These are phyloP conservation scores for Tylochromis polylepis DNA, from an alignment of 2,113 vertebrate genomes.

Conservation along the genomic window DNA sequence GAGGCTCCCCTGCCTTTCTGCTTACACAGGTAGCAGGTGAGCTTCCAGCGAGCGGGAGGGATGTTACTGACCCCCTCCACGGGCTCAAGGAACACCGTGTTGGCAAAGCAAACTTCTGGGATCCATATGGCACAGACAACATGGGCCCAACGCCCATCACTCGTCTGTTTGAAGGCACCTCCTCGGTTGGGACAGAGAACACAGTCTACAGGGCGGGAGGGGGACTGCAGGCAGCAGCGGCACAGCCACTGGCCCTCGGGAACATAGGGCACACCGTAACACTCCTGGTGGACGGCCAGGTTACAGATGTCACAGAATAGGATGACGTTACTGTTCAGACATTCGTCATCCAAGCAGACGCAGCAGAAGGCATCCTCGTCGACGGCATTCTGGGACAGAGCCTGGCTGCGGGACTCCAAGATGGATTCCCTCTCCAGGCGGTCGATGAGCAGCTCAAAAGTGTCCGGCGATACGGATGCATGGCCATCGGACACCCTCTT, in stretches of 20 bases:
- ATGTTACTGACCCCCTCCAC: slow-evolving; percentile 94
- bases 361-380: slow-evolving; percentile 97
- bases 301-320: slow-evolving; percentile 99
- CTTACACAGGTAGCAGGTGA: slow-evolving; percentile 95
- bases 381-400: slow-evolving; percentile 82
- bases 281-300: slow-evolving; percentile 96
- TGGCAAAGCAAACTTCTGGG: slow-evolving; percentile 96
- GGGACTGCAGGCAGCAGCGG: slow-evolving; percentile 94
- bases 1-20: slow-evolving; percentile 93
- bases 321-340: slow-evolving; percentile 97
- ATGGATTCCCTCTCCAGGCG: slow-evolving; percentile 92
- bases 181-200: slow-evolving; percentile 95
- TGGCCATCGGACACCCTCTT: slow-evolving; percentile 87
- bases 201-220: slow-evolving; percentile 91
- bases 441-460: slow-evolving; percentile 92
- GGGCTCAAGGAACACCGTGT: slow-evolving; percentile 96
- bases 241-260: slow-evolving; percentile 98
- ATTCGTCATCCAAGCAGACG: slow-evolving; percentile 96
- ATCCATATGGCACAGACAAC: slow-evolving; percentile 99
- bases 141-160: slow-evolving; percentile 93
- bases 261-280: slow-evolving; percentile 95
- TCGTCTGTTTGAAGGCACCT: slow-evolving; percentile 98
- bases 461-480: slow-evolving; percentile 82
- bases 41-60: slow-evolving; percentile 93
- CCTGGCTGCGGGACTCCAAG: slow-evolving; percentile 86